Evolutionary conservation across 1,140 invertebrate species (phyloP).

Genomic region (Sycophila sp.): DNA sequence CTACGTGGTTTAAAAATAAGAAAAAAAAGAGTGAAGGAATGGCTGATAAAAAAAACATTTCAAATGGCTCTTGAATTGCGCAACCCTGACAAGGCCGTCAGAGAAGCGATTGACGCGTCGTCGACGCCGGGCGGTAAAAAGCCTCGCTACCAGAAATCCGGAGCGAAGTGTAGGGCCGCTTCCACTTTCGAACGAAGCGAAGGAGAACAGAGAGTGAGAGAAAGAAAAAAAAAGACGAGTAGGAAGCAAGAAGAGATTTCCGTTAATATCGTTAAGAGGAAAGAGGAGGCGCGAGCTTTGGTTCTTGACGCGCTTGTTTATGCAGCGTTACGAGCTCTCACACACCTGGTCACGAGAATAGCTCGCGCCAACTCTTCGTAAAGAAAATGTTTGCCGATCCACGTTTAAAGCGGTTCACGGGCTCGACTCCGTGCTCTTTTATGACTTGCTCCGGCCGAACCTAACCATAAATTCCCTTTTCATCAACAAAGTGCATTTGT

Average conservation of each 20-base stretch:
- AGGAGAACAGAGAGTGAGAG: too few species aligned
- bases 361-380: slow-evolving; percentile 19
- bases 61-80: background rate
- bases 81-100: background rate
- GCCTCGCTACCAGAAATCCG: background rate
- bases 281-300: too few species aligned
- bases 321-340: slow-evolving; percentile 54
- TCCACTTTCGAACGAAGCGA: too few species aligned
- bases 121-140: too few species aligned
- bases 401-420: background rate
- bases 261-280: slow-evolving; percentile 12
- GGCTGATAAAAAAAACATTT: background rate
- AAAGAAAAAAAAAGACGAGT: slow-evolving; percentile 29
- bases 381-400: slow-evolving; percentile 12
- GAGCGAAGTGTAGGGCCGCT: too few species aligned
- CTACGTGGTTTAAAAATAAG: background rate
- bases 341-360: slow-evolving; percentile 61
- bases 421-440: background rate
- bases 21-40: background rate
- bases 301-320: slow-evolving; percentile 46
- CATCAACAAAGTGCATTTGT: too few species aligned
- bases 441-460: too few species aligned
- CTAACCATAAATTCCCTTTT: too few species aligned
- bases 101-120: background rate
- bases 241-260: background rate